Evolutionary conservation across 2,113 vertebrate genomes (phyloP).

Genomic region (Brachyhypopomus gauderio): DNA sequence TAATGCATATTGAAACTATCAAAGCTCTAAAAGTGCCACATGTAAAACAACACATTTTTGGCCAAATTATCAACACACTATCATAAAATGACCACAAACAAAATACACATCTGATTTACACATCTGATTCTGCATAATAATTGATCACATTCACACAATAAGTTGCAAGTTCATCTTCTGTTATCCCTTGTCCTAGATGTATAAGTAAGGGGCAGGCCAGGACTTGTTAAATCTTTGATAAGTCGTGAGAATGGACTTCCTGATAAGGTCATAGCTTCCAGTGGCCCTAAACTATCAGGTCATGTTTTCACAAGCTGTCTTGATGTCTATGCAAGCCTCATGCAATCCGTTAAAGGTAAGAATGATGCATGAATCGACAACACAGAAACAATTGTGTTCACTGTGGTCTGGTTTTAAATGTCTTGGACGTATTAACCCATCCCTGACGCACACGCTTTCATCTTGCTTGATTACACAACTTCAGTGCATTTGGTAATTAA

Average conservation of each 20-base stretch:
- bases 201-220: not conserved
- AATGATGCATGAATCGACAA: slow-evolving; percentile 44
- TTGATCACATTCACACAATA: not conserved
- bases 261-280: not conserved
- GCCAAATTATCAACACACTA: too few relatives aligned
- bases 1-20: too few relatives aligned
- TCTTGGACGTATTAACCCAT: slow-evolving; percentile 66
- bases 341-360: slow-evolving; percentile 15
- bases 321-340: not conserved
- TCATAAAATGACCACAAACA: too few relatives aligned
- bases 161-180: slow-evolving; percentile 8
- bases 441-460: slow-evolving; percentile 57
- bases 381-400: slow-evolving; percentile 59
- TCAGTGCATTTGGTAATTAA: slow-evolving; percentile 40
- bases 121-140: too few relatives aligned
- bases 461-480: slow-evolving; percentile 68
- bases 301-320: slow-evolving; percentile 1
- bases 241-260: too few relatives aligned
- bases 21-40: too few relatives aligned
- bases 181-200: not conserved
- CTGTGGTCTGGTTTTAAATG: slow-evolving; percentile 70
- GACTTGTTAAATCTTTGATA: slow-evolving; percentile 18
- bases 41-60: too few relatives aligned
- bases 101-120: too few relatives aligned
- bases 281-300: slow-evolving; percentile 28